phyloP scores from a whole-genome alignment of 2,113 vertebrate genomes.

The Phalacrocorax carbo region DNA sequence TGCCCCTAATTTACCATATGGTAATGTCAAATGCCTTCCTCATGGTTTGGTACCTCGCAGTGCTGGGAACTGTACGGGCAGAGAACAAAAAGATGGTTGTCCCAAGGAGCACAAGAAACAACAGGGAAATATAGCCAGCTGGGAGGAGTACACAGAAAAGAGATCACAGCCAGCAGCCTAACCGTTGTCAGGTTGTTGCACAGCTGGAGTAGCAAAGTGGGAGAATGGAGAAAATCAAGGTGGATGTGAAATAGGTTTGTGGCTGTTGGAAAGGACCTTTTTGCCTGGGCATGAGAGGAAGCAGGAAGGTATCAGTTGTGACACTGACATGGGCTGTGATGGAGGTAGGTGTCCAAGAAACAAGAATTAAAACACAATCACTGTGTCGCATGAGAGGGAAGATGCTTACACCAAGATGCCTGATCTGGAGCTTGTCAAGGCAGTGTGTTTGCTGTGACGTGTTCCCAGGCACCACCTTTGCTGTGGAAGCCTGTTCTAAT shows the following conservation, averaged over 20 bases:
- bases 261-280: not conserved
- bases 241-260: not conserved
- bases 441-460: not conserved
- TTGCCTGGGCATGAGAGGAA: not conserved
- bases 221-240: not conserved
- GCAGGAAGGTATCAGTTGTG: not conserved
- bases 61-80: not conserved
- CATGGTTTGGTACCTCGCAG: slow-evolving; percentile 6
- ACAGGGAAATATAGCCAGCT: not conserved
- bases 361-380: not conserved
- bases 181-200: not conserved
- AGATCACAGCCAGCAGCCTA: not conserved
- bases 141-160: not conserved
- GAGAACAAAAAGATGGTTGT: slow-evolving; percentile 43
- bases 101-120: not conserved
- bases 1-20: not conserved
- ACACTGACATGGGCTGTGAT: not conserved
- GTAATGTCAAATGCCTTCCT: not conserved
- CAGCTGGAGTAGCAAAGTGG: not conserved
- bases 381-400: not conserved
- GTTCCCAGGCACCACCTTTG: not conserved
- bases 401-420: not conserved
- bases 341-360: not conserved
- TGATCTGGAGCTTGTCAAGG: not conserved
- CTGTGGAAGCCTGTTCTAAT: not conserved